Conservation (phyloP, 2,888 invertebrate genomes). For the Pomacea canaliculata region DNA sequence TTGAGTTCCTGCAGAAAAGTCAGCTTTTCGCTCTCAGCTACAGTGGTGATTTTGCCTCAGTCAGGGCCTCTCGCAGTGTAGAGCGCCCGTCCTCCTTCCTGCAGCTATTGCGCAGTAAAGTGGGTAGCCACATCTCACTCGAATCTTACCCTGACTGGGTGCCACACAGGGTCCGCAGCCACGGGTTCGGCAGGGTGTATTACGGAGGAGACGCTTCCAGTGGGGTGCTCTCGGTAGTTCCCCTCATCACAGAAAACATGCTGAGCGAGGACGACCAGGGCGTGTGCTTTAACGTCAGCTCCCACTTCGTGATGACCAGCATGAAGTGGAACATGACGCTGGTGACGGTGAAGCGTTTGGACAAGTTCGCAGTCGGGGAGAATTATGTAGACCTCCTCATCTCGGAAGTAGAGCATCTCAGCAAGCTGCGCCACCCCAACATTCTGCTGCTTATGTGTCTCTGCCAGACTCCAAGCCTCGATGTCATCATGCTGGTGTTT, state of each 20-base stretch:
- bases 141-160: constrained; percentile 3
- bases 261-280: constrained; percentile 28
- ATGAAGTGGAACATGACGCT: constrained; percentile 64
- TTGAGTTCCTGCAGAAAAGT: constrained; percentile 64
- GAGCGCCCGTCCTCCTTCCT: constrained; percentile 23
- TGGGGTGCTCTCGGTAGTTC: constrained; percentile 60
- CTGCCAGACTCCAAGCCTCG: constrained; percentile 68
- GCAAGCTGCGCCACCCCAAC: constrained; percentile 66
- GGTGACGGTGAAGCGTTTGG: constrained; percentile 65
- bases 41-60: constrained; percentile 34
- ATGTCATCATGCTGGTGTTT: constrained; percentile 69
- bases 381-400: constrained; percentile 66
- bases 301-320: constrained; percentile 56
- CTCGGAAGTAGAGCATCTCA: constrained; percentile 62
- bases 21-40: constrained; percentile 61
- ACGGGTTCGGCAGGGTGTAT: constrained; percentile 63
- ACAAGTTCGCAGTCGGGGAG: constrained; percentile 27
- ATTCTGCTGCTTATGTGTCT: constrained; percentile 71
- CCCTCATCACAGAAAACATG: constrained; percentile 57
- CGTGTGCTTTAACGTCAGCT: constrained; percentile 7
- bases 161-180: constrained; percentile 40
- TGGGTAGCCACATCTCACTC: constrained; percentile 19
- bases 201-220: constrained; percentile 45
- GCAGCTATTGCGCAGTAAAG: constrained; percentile 25
- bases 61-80: background rate